Percentiles rank a stretch among this genome's conserved stretches.
Conservation (phyloP, 1,140 invertebrate species). For the Venustaconcha ellipsiformis region DNA sequence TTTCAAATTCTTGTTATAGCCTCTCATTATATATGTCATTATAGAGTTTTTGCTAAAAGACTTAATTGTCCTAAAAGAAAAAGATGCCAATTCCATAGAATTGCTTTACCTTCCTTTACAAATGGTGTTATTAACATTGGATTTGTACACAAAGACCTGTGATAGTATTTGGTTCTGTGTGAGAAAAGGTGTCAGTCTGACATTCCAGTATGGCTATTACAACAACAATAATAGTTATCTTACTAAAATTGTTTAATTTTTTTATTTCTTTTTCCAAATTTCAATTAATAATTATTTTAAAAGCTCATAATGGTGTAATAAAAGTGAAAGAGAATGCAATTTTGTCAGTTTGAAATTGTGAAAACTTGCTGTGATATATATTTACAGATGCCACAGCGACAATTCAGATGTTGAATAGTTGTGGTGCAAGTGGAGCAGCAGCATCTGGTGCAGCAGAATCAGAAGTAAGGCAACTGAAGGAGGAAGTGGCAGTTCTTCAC, state of each 20-base stretch:
- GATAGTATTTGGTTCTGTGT: no score
- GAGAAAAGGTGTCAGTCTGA: background rate
- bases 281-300: background rate
- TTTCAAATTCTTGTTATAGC: no score
- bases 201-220: background rate
- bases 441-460: slow-evolving; percentile 74
- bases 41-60: no score
- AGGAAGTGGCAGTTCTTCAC: slow-evolving; percentile 79
- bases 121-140: no score
- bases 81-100: no score
- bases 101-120: no score
- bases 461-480: slow-evolving; percentile 85
- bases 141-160: no score
- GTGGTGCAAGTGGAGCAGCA: slow-evolving; percentile 49
- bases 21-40: no score
- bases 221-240: background rate
- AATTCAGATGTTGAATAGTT: slow-evolving; percentile 51
- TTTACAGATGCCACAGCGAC: slow-evolving; percentile 56
- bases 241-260: background rate
- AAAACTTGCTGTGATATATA: slow-evolving; percentile 6
- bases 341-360: background rate
- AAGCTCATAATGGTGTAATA: background rate
- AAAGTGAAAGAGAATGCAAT: slow-evolving; percentile 1
- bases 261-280: background rate
- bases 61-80: no score